These are phyloP conservation scores for Rafetus swinhoei DNA, from an alignment of 2,113 vertebrate species.

Conservation along the genomic window DNA sequence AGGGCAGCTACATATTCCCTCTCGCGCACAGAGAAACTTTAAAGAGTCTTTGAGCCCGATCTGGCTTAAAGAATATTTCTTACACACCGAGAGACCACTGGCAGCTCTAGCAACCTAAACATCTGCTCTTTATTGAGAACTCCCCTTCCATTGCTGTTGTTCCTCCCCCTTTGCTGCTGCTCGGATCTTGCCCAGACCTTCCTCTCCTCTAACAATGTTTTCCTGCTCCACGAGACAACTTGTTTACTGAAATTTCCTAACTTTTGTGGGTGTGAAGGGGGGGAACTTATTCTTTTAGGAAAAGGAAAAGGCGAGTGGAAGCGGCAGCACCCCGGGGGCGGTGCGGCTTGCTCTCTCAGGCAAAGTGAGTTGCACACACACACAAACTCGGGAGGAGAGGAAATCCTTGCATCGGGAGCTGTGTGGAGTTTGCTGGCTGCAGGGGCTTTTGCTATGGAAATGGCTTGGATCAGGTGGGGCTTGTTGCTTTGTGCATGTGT, in stretches of 20 bases:
- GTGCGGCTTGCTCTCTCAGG: background rate
- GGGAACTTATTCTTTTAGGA: background rate
- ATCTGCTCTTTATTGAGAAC: conserved; percentile 67
- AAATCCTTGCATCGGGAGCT: background rate
- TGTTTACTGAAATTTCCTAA: conserved; percentile 50
- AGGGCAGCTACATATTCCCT: conserved; percentile 17
- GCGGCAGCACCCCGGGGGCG: background rate
- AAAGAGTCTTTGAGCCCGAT: conserved; percentile 67
- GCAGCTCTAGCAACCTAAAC: conserved; percentile 51
- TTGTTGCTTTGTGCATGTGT: conserved; percentile 78
- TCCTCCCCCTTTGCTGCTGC: conserved; percentile 49
- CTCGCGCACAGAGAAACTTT: conserved; percentile 73
- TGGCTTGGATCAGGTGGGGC: conserved; percentile 84
- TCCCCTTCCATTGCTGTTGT: conserved; percentile 61
- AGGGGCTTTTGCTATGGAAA: conserved; percentile 70
- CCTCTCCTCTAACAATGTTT: conserved; percentile 53
- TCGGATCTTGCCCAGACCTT: conserved; percentile 46
- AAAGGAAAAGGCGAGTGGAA: background rate
- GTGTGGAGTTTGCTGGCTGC: background rate
- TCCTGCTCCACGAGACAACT: conserved; percentile 47
- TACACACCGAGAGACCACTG: background rate
- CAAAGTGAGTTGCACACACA: background rate
- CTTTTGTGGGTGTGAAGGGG: conserved; percentile 30
- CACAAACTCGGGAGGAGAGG: background rate
- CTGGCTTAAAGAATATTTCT: conserved; percentile 31